Conservation (phyloP, 1,140 invertebrate genomes). For the Drosophila elegans region DNA sequence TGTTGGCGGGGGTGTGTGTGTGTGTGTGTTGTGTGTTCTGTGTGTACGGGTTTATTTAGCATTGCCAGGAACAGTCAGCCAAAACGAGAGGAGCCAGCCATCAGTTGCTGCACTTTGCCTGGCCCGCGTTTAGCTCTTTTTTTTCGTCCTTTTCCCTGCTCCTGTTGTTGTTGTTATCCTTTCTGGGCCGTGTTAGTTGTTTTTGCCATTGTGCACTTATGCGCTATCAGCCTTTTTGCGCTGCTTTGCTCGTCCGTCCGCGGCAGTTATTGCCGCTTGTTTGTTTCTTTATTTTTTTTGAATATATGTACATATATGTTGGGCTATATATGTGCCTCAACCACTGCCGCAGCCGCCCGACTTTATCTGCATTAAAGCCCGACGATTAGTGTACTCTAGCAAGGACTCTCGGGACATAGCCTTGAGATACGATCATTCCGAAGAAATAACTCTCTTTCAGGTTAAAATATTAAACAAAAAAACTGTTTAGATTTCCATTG, state of each 20-base stretch:
- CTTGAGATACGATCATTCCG: not conserved
- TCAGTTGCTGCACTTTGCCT: slow-evolving; percentile 63
- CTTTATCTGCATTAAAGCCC: slow-evolving; percentile 53
- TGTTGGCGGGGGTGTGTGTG: slow-evolving; percentile 40
- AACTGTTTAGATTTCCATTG: too few relatives aligned
- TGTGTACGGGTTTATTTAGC: slow-evolving; percentile 74
- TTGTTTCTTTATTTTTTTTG: slow-evolving; percentile 46
- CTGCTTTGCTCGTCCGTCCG: slow-evolving; percentile 38
- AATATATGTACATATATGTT: slow-evolving; percentile 26
- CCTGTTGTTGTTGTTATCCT: slow-evolving; percentile 21
- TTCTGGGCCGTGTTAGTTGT: slow-evolving; percentile 21
- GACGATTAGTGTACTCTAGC: slow-evolving; percentile 54
- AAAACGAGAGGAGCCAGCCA: slow-evolving; percentile 58
- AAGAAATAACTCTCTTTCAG: too few relatives aligned
- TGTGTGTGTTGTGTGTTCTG: slow-evolving; percentile 28
- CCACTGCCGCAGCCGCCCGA: slow-evolving; percentile 59
- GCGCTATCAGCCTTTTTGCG: slow-evolving; percentile 77
- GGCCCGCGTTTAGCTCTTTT: slow-evolving; percentile 59
- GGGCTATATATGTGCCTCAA: slow-evolving; percentile 1
- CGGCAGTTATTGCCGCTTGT: slow-evolving; percentile 61
- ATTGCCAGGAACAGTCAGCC: slow-evolving; percentile 54
- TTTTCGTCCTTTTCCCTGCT: slow-evolving; percentile 20
- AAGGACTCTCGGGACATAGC: not conserved
- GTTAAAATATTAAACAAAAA: too few relatives aligned
- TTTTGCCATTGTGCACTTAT: slow-evolving; percentile 72